A percentile compares a stretch with the other conserved stretches of the same genome.
Evolutionary conservation across 2,113 vertebrate species (phyloP).

Genomic region (Eonycteris spelaea): DNA sequence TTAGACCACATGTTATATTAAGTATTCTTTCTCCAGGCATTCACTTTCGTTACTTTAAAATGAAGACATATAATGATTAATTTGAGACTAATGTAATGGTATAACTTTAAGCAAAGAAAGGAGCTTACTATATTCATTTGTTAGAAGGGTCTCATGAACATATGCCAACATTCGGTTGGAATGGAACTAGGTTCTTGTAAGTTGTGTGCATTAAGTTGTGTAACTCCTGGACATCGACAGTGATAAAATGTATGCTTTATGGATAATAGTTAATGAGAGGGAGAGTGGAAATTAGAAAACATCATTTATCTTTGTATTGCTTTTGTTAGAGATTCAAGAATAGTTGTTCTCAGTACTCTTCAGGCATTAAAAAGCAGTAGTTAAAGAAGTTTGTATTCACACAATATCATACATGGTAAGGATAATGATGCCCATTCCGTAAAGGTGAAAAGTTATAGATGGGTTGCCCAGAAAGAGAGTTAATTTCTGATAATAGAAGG

Average conservation of each 20-base stretch:
- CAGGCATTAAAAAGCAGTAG: neutral
- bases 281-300: neutral
- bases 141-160: neutral
- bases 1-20: neutral
- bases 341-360: neutral
- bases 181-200: neutral
- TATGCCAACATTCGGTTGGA: neutral
- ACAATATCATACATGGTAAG: neutral
- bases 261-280: neutral
- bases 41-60: neutral
- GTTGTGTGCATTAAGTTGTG: neutral
- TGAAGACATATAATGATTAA: neutral
- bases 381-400: neutral
- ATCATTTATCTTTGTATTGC: neutral
- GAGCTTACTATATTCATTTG: neutral
- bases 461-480: neutral
- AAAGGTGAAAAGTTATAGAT: neutral
- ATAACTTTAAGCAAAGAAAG: neutral
- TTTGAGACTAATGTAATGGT: neutral
- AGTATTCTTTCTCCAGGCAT: neutral
- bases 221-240: neutral
- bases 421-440: neutral
- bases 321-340: neutral
- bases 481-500: neutral
- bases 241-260: neutral